These are phyloP conservation scores for Muricea muricata DNA, from an alignment of 92 coral and sea anemone genomes.

Conservation along the genomic window DNA sequence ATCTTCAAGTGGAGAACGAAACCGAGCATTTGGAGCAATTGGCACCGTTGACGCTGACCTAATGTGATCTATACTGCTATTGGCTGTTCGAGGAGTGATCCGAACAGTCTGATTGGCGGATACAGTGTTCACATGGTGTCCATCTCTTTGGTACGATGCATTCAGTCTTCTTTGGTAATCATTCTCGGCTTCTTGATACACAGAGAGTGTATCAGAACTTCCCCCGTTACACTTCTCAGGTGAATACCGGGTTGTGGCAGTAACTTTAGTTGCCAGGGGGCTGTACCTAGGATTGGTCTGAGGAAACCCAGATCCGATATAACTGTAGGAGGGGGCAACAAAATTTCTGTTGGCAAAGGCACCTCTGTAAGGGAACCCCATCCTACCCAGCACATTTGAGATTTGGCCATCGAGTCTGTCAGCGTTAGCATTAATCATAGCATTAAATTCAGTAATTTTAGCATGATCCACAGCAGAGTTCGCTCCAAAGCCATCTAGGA, in stretches of 20 bases:
- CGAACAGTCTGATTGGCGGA: constrained; percentile 13
- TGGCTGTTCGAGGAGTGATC: constrained; percentile 23
- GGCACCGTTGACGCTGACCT: background rate
- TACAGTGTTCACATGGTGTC: constrained; percentile 1
- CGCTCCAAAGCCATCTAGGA: constrained; percentile 33
- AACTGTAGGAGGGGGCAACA: background rate
- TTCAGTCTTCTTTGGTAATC: constrained; percentile 12
- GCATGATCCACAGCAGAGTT: constrained; percentile 38
- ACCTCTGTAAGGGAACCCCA: background rate
- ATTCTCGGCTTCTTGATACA: background rate
- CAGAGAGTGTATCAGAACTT: too few species aligned
- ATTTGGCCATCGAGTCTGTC: constrained; percentile 14
- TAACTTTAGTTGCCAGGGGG: background rate
- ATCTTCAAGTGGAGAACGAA: background rate
- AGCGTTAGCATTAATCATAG: constrained; percentile 33
- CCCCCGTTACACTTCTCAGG: constrained; percentile 18
- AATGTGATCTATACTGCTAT: background rate
- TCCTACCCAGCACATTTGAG: background rate
- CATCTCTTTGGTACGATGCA: background rate
- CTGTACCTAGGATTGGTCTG: constrained; percentile 18
- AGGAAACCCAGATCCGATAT: background rate
- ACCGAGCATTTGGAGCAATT: background rate
- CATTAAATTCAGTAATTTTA: constrained; percentile 30
- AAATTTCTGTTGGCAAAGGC: background rate
- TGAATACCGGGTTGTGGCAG: background rate